Base-by-base conservation (phyloP, 1,140 invertebrate species). In the Cyrtorhinus lividipennis region DNA sequence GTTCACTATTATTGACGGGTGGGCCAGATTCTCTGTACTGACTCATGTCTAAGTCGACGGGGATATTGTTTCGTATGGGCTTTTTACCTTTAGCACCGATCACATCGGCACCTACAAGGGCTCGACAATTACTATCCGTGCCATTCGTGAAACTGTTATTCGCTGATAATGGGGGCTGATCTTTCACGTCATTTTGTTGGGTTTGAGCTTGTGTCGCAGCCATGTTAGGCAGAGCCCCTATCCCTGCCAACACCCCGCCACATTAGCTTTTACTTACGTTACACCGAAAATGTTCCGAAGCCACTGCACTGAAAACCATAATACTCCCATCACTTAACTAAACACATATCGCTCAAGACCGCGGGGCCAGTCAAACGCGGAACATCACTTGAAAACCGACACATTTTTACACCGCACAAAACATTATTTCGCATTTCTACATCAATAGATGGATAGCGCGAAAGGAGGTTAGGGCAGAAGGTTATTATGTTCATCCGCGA, bases 141-240 rank as follows among this genome's bases (percentile, higher is more conserved):
- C 69, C 69, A 69, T 71, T 71, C 63, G 70, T 69, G 62, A 71
- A 68, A 65, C 67, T 66, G 38, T 66, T 66, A 67, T 73, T 77
- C 71, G 70, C 73, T 60, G 70, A 70, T 68, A 70, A 66, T 66
- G 71, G 66, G 68, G 73, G 73, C 70, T 76, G 76, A 69, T 73
- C 74, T 71, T 77, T 76, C 71, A 75, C 75, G 72, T 77, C 78
- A 75, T 78, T 77, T 75, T 77, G 76, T 74, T 78, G 77, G 73
- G 73, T 76, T 74, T 79, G 77, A 73, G 77, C 76, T 78, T 77
- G 77, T 73, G 76, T 78, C 73, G 78, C 76, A 76, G 78, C 78
- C 78, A 79, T 79, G 73, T 77, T 77, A 71, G 67, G 68, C 68
- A 67, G 65, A 70, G 67, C 68, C 68, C 66, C 66, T 61, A 66